phyloP scores from a whole-genome alignment of 2,797 vertebrate genomes.

The Crotalus adamanteus region DNA sequence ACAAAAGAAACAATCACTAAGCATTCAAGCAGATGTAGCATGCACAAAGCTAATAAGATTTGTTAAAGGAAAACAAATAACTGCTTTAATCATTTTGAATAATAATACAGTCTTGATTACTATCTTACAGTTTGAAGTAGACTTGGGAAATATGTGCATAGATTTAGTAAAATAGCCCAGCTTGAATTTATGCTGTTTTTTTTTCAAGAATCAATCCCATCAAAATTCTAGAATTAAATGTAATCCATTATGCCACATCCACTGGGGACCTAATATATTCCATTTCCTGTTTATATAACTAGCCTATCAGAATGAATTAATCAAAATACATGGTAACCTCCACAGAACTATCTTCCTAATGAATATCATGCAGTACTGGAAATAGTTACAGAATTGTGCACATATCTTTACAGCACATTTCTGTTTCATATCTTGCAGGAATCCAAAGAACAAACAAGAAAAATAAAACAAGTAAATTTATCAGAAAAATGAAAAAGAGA shows the following conservation, averaged over 20 bases:
- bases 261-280: slow-evolving; percentile 54
- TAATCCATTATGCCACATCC: slow-evolving; percentile 55
- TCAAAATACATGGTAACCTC: slow-evolving; percentile 33
- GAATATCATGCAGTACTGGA: slow-evolving; percentile 8
- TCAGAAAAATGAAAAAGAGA: neutral
- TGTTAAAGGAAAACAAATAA: slow-evolving; percentile 48
- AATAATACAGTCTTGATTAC: slow-evolving; percentile 55
- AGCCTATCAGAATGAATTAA: slow-evolving; percentile 49
- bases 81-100: slow-evolving; percentile 45
- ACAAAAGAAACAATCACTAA: neutral
- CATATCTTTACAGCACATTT: neutral
- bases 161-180: slow-evolving; percentile 56
- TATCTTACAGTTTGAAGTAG: slow-evolving; percentile 28
- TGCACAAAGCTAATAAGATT: slow-evolving; percentile 46
- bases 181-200: slow-evolving; percentile 47
- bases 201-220: slow-evolving; percentile 52
- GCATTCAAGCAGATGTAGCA: slow-evolving; percentile 30
- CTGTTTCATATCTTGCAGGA: neutral
- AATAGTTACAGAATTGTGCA: neutral
- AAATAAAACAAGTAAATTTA: neutral
- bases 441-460: neutral
- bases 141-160: slow-evolving; percentile 28
- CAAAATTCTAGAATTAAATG: slow-evolving; percentile 54
- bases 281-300: slow-evolving; percentile 53
- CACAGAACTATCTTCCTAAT: slow-evolving; percentile 18